Base-by-base conservation (phyloP, 2,797 vertebrate species). In the Crocodylus rhombifer region DNA sequence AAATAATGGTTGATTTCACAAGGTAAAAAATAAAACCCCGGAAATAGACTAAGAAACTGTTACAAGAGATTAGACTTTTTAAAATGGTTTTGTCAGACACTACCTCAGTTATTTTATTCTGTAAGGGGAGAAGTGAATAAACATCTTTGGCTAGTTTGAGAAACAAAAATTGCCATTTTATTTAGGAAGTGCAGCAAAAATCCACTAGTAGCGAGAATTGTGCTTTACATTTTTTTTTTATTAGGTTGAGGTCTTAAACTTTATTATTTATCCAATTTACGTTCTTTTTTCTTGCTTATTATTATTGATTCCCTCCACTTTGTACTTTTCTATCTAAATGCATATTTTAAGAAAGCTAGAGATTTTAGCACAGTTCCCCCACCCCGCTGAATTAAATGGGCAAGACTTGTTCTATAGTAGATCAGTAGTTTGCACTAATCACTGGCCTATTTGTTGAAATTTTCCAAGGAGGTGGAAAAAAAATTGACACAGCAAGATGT, bases 1-100 rank as follows among this genome's bases (percentile, higher is more conserved):
- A 89, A 89, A 73, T 77, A 82, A 5, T 64, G 5, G 2, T 71
- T 91, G 61, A 78, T 91, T 94, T 93, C 79, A 60, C 33, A 36
- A 51, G 11, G 20, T 26, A 30, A 14, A 7, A 20, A 28, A 75
- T 13, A 56, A 71, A 36, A 42, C 62, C 18, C 36, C 28, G 58
- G 67, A 89, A 58, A 82, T 55, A 8, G 60, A 61, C 60, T 82
- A 73, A 21, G 63, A 80, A 33, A 86, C 84, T 82, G 57, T 64
- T 61, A 74, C n/a, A 80, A n/a, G 73, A 73, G 30, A 18, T 82
- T 61, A 83, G 25, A 58, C 25, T 67, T 77, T 30, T 92, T 88
- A 75, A 57, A 69, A 36, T 14, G 81, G 5, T 11, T 89, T 76
- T 89, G 16, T 63, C 65, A 36, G 75, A 69, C 82, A 15, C 61